These are phyloP conservation scores for Ciconia boyciana DNA, from an alignment of 2,113 vertebrate species.

Conservation along the genomic window DNA sequence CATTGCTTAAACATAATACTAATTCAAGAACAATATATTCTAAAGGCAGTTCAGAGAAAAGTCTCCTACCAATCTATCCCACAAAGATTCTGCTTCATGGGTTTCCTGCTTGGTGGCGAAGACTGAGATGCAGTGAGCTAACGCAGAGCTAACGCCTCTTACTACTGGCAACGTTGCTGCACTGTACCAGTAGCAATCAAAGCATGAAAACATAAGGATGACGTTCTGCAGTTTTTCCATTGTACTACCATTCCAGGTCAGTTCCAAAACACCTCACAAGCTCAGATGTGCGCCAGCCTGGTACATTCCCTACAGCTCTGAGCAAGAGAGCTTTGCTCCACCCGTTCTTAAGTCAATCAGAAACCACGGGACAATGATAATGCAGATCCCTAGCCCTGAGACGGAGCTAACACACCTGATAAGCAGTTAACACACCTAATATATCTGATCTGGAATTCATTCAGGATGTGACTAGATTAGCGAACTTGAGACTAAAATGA, in stretches of 20 bases:
- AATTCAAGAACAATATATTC: not conserved
- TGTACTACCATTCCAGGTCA: not conserved
- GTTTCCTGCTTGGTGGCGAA: not conserved
- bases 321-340: not conserved
- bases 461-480: not conserved
- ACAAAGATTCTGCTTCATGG: not conserved
- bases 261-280: not conserved
- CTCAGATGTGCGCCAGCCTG: not conserved
- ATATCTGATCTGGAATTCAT: not conserved
- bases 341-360: not conserved
- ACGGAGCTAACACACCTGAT: not conserved
- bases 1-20: not conserved
- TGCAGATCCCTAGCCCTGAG: not conserved
- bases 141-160: not conserved
- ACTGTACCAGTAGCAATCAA: not conserved
- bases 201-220: not conserved
- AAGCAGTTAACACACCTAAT: not conserved
- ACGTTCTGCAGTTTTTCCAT: not conserved
- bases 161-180: not conserved
- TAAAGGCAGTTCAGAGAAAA: not conserved
- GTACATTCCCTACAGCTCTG: not conserved
- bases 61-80: not conserved
- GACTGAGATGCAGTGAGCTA: not conserved
- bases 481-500: not conserved
- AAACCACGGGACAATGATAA: not conserved